phyloP scores from a whole-genome alignment of 2,113 vertebrate species.

The Pachycephala philippinensis region DNA sequence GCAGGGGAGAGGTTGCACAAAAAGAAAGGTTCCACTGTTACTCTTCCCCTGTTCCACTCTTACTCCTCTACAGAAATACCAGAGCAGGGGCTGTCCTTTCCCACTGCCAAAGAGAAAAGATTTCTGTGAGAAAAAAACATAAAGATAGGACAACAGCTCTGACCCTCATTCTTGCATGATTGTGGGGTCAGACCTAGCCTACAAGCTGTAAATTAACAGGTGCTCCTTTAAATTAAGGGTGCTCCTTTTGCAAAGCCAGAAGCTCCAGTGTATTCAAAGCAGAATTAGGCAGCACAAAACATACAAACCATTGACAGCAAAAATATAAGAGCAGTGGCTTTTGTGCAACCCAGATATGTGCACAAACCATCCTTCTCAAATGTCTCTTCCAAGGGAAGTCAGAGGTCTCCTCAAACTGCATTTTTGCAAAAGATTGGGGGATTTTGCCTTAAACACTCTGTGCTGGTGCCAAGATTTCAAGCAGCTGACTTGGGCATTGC shows the following conservation, averaged over 20 bases:
- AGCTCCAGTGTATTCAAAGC: fast-evolving
- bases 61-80: neutral
- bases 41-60: too few species aligned
- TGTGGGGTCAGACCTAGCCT: neutral
- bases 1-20: neutral
- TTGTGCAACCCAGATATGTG: neutral
- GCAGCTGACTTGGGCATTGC: neutral
- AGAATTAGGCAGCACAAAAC: neutral
- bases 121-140: neutral
- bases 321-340: neutral
- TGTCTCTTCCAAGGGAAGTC: neutral
- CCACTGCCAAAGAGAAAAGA: neutral
- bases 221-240: too few species aligned
- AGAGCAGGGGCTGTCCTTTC: neutral
- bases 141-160: neutral
- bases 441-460: neutral
- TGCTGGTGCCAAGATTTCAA: neutral
- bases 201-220: neutral
- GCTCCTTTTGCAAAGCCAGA: neutral
- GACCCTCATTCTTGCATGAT: neutral
- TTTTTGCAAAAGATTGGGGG: neutral
- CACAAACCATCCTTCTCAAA: neutral
- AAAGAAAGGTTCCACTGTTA: neutral
- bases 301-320: neutral
- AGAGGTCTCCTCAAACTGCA: neutral